Evolutionary conservation across 1,140 invertebrate genomes (phyloP).

Genomic region (Parasteatoda tepidariorum): DNA sequence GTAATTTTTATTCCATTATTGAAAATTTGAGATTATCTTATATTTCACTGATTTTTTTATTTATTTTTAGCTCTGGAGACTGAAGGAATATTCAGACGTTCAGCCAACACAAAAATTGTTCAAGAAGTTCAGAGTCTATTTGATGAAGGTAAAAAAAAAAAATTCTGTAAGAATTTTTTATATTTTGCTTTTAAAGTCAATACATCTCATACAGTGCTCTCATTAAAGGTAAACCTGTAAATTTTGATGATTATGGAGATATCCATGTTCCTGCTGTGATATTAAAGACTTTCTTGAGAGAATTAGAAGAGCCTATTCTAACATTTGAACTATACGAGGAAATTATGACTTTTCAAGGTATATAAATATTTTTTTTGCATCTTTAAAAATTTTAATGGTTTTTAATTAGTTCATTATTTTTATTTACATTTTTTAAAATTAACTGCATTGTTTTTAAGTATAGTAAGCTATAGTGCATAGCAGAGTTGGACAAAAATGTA

Average conservation of each 20-base stretch:
- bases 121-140: conserved; percentile 86
- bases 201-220: neutral
- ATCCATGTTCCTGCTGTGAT: conserved; percentile 93
- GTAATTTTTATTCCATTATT: neutral
- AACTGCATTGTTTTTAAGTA: too few relatives aligned
- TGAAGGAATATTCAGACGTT: conserved; percentile 94
- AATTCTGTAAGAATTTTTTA: neutral
- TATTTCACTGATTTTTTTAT: neutral
- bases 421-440: too few relatives aligned
- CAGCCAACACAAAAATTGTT: conserved; percentile 84
- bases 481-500: too few relatives aligned
- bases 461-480: too few relatives aligned
- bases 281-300: conserved; percentile 93
- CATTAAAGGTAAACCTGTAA: conserved; percentile 70
- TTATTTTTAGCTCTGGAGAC: conserved; percentile 84
- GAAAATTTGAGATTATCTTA: neutral
- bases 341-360: conserved; percentile 85
- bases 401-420: too few relatives aligned
- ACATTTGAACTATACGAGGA: conserved; percentile 96
- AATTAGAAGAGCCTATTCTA: conserved; percentile 92
- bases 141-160: conserved; percentile 78
- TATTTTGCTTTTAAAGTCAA: neutral
- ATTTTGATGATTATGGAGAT: conserved; percentile 79
- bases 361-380: conserved; percentile 8
- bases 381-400: neutral